Base-by-base conservation (phyloP, 2,888 invertebrate genomes). In the Nephrotoma guestfalica region DNA sequence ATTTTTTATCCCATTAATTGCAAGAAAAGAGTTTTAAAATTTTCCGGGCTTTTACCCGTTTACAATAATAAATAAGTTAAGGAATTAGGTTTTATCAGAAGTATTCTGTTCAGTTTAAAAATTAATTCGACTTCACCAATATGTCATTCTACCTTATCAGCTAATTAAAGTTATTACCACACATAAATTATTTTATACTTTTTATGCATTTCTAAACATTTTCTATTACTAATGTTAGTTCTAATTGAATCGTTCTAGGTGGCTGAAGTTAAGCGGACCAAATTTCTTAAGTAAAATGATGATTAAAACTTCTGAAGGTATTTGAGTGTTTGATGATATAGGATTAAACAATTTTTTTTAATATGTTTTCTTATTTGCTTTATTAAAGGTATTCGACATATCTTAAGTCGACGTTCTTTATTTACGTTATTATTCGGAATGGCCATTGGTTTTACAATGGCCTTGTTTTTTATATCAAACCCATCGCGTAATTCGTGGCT, bases 381-480 rank as follows among this genome's bases (percentile, higher is more conserved):
- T 9, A 30, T 71, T 30, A 71, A 71, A 71, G 71, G 30, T 30
- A 30, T 71, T 71, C 71, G 30, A 30, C 71, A 71, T 9, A 30
- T 71, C 30, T 71, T 30, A 9, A 18, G 30, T 71, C 71, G 90
- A 83, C 90, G 91, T 47, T 90, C 91, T 2, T 88, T 92, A 43
- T 88, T 90, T 86, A 90, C 90, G 13, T 88, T 92, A 13, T 90
- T 91, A 83, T 89, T 92, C 86, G 92, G 92, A 30, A 88, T 91
- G 7, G 88, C 91, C 6, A 89, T 91, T 83, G 92, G 92, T 41
- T 92, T 92, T 88, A 91, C 90, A 86, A 89, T 91, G 87, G 91
- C 92, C 7, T 90, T 91, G 87, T 88, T 91, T 0, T 91, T 91
- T 86, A 88, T 91, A 6, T 88, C 90, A 43, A 41, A 41, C 6